Evolutionary conservation across 2,888 invertebrate genomes (phyloP).

Genomic region (Melieria crassipennis): DNA sequence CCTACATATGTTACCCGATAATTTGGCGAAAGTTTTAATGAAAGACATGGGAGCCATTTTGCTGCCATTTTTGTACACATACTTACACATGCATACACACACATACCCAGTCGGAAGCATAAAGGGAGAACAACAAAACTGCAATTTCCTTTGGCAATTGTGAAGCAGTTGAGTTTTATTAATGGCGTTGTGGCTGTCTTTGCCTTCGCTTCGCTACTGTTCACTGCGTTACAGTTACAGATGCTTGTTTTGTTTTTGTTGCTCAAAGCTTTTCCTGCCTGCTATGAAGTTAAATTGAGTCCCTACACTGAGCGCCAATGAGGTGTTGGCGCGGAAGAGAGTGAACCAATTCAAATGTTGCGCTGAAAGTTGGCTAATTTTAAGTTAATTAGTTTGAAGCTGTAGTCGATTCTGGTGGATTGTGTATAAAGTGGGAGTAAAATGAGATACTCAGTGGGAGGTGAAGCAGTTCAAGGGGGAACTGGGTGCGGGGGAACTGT

Average conservation of each 20-base stretch:
- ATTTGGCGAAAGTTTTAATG: slow-evolving; percentile 66
- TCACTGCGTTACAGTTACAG: background rate
- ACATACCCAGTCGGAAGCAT: background rate
- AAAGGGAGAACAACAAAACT: background rate
- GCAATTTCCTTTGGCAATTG: slow-evolving; percentile 27
- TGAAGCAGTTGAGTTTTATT: slow-evolving; percentile 40
- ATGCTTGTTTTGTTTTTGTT: background rate
- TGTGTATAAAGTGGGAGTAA: too few relatives aligned
- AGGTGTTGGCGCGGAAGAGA: background rate
- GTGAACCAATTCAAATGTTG: background rate
- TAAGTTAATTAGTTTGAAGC: slow-evolving; percentile 9
- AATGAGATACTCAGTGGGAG: too few relatives aligned
- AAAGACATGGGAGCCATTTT: slow-evolving; percentile 65
- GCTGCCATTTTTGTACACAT: slow-evolving; percentile 41
- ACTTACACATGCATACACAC: slow-evolving; percentile 2
- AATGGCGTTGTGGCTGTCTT: slow-evolving; percentile 19
- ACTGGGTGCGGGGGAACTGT: too few relatives aligned
- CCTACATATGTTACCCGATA: slow-evolving; percentile 66
- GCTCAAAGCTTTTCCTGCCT: slow-evolving; percentile 10
- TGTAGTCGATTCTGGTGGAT: too few relatives aligned
- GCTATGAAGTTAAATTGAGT: slow-evolving; percentile 8
- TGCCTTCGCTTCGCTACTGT: too few relatives aligned
- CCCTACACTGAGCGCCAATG: background rate
- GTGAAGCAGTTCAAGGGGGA: too few relatives aligned
- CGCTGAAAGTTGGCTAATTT: slow-evolving; percentile 6